Percentiles rank a stretch among this genome's conserved stretches.
These are phyloP conservation scores for Gallinago jamesoni DNA, from an alignment of 2,113 vertebrate species.

Conservation along the genomic window DNA sequence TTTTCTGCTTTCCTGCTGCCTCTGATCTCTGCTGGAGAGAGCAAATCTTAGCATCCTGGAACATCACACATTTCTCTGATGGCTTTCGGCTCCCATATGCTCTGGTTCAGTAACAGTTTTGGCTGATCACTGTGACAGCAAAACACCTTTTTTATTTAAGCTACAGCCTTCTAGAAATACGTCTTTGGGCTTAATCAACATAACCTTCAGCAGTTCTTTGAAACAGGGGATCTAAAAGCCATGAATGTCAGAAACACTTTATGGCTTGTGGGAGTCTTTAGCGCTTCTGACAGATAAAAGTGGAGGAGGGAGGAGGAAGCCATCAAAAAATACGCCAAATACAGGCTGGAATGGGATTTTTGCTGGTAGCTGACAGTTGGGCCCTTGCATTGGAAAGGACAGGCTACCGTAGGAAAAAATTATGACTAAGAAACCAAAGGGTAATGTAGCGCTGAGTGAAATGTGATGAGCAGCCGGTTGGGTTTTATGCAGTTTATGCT, in stretches of 20 bases:
- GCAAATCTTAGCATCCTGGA: constrained; percentile 14
- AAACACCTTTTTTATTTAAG: constrained; percentile 41
- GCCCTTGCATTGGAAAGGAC: background rate
- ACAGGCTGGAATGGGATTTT: background rate
- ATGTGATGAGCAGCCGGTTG: background rate
- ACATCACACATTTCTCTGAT: background rate
- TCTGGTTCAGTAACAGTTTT: constrained; percentile 13
- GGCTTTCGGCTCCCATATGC: constrained; percentile 25
- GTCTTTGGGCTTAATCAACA: constrained; percentile 55
- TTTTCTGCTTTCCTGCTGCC: background rate
- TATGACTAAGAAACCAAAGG: background rate
- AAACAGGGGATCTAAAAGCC: constrained; percentile 55
- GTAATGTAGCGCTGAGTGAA: background rate
- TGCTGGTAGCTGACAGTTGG: background rate
- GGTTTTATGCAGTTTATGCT: background rate
- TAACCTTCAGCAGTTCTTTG: constrained; percentile 56
- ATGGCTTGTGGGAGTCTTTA: constrained; percentile 33
- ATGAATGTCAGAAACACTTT: constrained; percentile 62
- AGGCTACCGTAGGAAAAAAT: background rate
- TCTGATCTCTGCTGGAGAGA: constrained; percentile 30
- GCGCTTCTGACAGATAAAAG: constrained; percentile 52
- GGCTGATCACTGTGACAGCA: constrained; percentile 31
- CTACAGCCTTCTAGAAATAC: constrained; percentile 46
- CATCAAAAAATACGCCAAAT: background rate
- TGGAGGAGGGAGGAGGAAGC: constrained; percentile 14